Evolutionary conservation across 2,797 vertebrate species (phyloP).

Genomic region (Alectoris magna): DNA sequence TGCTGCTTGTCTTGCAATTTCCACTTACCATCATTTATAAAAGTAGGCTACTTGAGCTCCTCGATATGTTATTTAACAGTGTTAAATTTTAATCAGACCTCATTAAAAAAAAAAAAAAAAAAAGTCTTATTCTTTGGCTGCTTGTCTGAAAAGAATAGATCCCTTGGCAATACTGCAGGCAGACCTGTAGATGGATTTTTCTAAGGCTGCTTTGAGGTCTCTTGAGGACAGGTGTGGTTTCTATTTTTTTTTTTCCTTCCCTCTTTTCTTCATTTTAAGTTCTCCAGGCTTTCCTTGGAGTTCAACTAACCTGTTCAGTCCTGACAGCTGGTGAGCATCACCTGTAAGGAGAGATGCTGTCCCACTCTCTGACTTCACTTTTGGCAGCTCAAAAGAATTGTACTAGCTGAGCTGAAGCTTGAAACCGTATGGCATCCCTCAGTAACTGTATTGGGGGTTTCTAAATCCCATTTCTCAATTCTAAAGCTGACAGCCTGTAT

Average conservation of each 20-base stretch:
- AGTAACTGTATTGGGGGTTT: neutral
- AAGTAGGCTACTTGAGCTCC: conserved; percentile 45
- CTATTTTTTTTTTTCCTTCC: neutral
- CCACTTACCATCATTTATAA: conserved; percentile 14
- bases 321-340: neutral
- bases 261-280: neutral
- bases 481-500: neutral
- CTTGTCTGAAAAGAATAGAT: neutral
- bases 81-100: conserved; percentile 59
- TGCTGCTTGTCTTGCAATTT: conserved; percentile 36
- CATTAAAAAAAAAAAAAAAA: neutral
- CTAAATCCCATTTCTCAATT: neutral
- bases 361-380: neutral
- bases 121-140: neutral
- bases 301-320: neutral
- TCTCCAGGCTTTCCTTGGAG: neutral
- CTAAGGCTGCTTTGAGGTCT: neutral
- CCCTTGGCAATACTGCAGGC: neutral
- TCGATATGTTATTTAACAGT: conserved; percentile 50
- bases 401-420: neutral
- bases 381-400: neutral
- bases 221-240: neutral
- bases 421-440: neutral
- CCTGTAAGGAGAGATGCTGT: neutral
- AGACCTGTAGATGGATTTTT: neutral